A percentile compares a stretch with the other conserved stretches of the same genome.
These are phyloP conservation scores for Philopotamus ludificatus DNA, from an alignment of 1,140 invertebrate species.

Conservation along the genomic window DNA sequence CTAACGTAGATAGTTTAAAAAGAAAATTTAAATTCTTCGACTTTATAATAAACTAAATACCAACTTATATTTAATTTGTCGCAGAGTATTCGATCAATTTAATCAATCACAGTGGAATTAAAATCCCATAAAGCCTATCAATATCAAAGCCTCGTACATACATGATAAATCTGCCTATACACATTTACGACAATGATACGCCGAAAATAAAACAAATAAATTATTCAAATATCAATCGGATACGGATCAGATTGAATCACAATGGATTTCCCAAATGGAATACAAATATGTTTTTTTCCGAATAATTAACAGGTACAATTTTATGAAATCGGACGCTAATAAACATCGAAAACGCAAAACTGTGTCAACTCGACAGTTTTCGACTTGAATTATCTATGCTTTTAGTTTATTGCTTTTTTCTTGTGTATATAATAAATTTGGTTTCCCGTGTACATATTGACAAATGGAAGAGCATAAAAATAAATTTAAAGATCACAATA, in stretches of 20 bases:
- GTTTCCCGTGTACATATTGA: too few species aligned
- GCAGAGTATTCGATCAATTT: too few species aligned
- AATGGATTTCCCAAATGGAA: not conserved
- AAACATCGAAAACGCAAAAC: not conserved
- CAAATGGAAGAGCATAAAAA: too few species aligned
- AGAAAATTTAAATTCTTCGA: not conserved
- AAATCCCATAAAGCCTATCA: too few species aligned
- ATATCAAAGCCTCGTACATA: not conserved
- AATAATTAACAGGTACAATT: too few species aligned
- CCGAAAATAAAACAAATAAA: not conserved
- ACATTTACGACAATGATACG: not conserved
- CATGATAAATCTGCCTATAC: not conserved
- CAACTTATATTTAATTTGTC: too few species aligned
- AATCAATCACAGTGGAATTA: too few species aligned
- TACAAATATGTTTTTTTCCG: not conserved
- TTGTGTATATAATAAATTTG: too few species aligned
- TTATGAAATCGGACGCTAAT: not conserved
- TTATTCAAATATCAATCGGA: conserved; percentile 14
- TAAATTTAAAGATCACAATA: too few species aligned
- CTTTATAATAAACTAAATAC: not conserved
- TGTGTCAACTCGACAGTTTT: not conserved
- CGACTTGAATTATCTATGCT: not conserved
- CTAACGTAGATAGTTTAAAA: too few species aligned
- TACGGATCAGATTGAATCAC: not conserved
- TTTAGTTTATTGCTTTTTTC: not conserved